These are phyloP conservation scores for Baryphthengus martii DNA, from an alignment of 2,113 vertebrate species.

Conservation along the genomic window DNA sequence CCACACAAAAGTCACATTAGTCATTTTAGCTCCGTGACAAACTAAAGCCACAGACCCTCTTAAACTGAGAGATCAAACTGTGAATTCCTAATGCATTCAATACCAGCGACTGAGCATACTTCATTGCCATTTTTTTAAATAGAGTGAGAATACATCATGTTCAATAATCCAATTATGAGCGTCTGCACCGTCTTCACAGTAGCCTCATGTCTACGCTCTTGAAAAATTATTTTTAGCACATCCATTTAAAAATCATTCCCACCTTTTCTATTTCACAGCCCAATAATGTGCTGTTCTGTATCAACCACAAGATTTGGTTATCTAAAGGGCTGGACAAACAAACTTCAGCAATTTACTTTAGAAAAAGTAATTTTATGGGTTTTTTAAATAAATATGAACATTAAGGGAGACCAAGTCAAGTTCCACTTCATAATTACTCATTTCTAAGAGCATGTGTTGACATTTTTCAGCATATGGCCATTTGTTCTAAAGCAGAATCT, in stretches of 20 bases:
- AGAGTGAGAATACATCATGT: background rate
- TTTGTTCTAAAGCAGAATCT: background rate
- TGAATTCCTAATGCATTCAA: background rate
- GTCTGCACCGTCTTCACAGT: background rate
- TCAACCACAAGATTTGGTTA: background rate
- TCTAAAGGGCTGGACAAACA: background rate
- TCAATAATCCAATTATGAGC: background rate
- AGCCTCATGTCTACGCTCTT: background rate
- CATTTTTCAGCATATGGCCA: slow-evolving; percentile 44
- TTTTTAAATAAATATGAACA: background rate
- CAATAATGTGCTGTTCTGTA: background rate
- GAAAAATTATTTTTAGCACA: background rate
- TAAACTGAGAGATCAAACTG: background rate
- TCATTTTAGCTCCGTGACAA: background rate
- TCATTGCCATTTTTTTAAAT: background rate
- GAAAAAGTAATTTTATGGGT: background rate
- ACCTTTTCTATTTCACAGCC: background rate
- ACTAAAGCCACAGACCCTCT: background rate
- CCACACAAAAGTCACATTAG: background rate
- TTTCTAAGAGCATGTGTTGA: slow-evolving; percentile 28
- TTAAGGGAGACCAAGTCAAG: background rate
- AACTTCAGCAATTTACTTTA: background rate
- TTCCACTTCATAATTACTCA: slow-evolving; percentile 34
- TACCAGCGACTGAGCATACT: background rate
- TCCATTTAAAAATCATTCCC: background rate